Base-by-base conservation (phyloP, 1,140 invertebrate species). In the Hyposmocoma kahamanoa region DNA sequence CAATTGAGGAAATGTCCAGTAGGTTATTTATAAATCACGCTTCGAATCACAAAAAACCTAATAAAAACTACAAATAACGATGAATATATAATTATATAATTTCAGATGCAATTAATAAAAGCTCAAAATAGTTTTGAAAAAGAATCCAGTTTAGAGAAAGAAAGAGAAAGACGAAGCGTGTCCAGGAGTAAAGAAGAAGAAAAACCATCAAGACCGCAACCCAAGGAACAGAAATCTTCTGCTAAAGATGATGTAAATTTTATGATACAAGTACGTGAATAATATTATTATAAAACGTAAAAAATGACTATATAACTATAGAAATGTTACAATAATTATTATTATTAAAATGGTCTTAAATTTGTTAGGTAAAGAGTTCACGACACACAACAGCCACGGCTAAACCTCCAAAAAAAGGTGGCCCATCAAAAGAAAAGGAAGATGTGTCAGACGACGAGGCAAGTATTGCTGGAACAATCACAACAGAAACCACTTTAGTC, bases 201-300 rank as follows among this genome's bases (percentile, higher is more conserved):
- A 59, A 85, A 79, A 52, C 42, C 64, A 41, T 47, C 32, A 42
- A 56, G 60, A 44, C 20, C 46, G 30, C n/a, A n/a, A n/a, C n/a
- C n/a, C n/a, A 76, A 78, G 61, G 83, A 89, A 46, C 42, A 47
- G 17, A 19, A 42, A 8, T 49, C 43, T n/a, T 50, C 59, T 42
- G 19, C 46, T 53, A 76, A 78, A 63, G 83, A 89, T 13, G 89
- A 91, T 59, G 88, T 90, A 10, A 89, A 88, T 56, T 91, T 91
- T 61, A 83, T 90, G 45, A 87, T 90, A 58, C 88, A 90, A 84
- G 90, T 90, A n/a, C n/a, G n/a, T n/a, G n/a, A n/a, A n/a, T n/a
- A n/a, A n/a, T n/a, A n/a, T n/a, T n/a, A n/a, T n/a, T n/a, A n/a
- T n/a, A 62, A 55, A 36, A 42, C 4, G 20, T 30, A n/a, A 34